Evolutionary conservation across 2,888 invertebrate genomes (phyloP), one percentile per base, ranked within the genome.

Genomic region (Papilio demoleus): DNA sequence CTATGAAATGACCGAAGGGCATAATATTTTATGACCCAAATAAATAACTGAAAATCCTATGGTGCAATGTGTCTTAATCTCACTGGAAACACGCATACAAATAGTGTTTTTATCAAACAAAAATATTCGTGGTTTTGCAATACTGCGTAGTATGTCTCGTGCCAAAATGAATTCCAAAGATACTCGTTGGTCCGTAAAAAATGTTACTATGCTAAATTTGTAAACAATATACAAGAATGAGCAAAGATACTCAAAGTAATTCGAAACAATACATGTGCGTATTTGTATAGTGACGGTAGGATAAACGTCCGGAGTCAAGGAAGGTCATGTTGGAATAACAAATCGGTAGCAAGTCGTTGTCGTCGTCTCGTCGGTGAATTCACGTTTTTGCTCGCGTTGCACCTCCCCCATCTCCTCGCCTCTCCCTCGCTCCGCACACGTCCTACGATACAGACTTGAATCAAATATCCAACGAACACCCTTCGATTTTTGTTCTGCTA

Each of bases 271-370:
- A 27, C 59, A 65, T 75, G 74, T 71, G 70, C 71, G 75, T 78
- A 78, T 80, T 76, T 73, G 74, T 73, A 66, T 70, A 65, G 69
- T 70, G 74, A 74, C 72, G 74, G 73, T 77, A 78, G 80, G 81
- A 82, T 83, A 81, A 82, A 75, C 79, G 70, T 72, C 70, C 76
- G 78, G 79, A 85, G 85, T 84, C 86, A 84, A 87, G 85, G 85
- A 87, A 86, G 87, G 88, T 87, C 87, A 87, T 78, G 74, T 79
- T 79, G 78, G 81, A 84, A 86, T 85, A 83, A 84, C 82, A 84
- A 84, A 85, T 83, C 84, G 76, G 77, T 77, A 70, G 71, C 70
- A 70, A 27, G 27, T 53, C n/a, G 53, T 27, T 22, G 27, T 56
- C 53, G 53, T 53, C 50, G 74, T 75, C 74, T 71, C 72, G 76